Evolutionary conservation across 2,888 invertebrate species (phyloP).

Genomic region (Mesorhabditis spiculigera): DNA sequence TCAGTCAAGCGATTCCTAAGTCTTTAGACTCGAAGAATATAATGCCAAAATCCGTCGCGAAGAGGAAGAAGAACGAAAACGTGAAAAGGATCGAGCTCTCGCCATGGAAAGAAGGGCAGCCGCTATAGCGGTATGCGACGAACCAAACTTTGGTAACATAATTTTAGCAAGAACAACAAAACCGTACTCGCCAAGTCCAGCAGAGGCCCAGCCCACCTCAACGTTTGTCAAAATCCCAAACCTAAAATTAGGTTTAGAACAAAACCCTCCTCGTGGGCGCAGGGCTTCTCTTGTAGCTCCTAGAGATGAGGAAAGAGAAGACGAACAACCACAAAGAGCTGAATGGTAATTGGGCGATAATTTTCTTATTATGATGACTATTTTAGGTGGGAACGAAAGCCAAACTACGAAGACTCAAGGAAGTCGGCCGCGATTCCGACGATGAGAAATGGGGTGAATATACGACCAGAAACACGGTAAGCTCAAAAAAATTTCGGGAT

Average conservation of each 20-base stretch:
- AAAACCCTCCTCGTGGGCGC: neutral
- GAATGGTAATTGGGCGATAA: neutral
- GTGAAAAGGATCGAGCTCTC: neutral
- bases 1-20: neutral
- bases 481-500: neutral
- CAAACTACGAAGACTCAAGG: neutral
- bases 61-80: constrained; percentile 2
- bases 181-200: neutral
- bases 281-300: constrained; percentile 1
- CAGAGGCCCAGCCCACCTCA: neutral
- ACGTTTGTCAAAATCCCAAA: too few relatives aligned
- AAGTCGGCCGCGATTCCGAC: constrained; percentile 4
- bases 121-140: neutral
- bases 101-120: constrained; percentile 6
- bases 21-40: neutral
- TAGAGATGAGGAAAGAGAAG: neutral
- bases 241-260: too few relatives aligned
- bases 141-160: neutral
- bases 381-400: neutral
- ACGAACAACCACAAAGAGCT: neutral
- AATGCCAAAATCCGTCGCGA: neutral
- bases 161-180: neutral
- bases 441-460: neutral
- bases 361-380: too few relatives aligned
- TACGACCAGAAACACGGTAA: neutral